phyloP scores from a whole-genome alignment of 2,113 vertebrate species.

The Megaceryle torquata region DNA sequence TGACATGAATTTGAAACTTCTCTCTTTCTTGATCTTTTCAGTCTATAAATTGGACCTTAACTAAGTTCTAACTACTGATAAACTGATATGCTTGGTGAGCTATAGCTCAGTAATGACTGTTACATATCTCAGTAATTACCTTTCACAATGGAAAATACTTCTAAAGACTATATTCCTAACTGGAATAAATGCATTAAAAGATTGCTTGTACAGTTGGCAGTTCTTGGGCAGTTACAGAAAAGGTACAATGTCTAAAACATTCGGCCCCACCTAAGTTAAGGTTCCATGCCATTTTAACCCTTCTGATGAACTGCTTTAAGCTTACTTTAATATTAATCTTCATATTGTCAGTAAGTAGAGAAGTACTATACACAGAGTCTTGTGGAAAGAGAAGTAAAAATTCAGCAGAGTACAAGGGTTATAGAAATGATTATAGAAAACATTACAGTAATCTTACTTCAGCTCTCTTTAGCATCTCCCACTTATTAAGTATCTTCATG shows the following conservation, averaged over 20 bases:
- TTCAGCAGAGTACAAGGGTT: background rate
- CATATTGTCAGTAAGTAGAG: background rate
- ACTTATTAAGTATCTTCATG: slow-evolving; percentile 99
- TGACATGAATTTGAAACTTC: background rate
- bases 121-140: background rate
- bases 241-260: background rate
- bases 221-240: background rate
- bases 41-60: background rate
- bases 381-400: background rate
- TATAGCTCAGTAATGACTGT: background rate
- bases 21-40: background rate
- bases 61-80: background rate
- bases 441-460: slow-evolving; percentile 81
- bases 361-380: background rate
- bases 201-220: background rate
- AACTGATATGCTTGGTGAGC: background rate
- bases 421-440: background rate
- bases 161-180: background rate
- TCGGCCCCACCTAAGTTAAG: background rate
- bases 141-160: background rate
- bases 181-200: background rate
- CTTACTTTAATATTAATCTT: background rate
- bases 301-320: background rate
- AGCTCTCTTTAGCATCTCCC: slow-evolving; percentile 99
- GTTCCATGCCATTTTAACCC: background rate